Percentiles rank a stretch among this genome's conserved stretches.
phyloP scores from a whole-genome alignment of 2,113 vertebrate genomes.

The Bos indicus region DNA sequence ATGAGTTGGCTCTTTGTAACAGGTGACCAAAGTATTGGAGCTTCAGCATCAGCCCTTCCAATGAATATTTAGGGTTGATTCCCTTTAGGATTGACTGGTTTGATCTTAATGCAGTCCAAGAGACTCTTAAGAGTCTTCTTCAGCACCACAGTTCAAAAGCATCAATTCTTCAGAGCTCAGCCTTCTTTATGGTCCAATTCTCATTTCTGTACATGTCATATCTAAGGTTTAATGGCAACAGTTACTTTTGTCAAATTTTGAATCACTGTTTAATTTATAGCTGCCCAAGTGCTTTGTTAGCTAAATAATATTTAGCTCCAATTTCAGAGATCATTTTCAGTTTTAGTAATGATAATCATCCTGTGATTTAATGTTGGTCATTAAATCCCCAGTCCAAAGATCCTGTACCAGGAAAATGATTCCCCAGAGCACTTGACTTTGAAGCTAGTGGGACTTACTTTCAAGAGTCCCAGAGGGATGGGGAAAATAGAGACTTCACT shows the following conservation, averaged over 20 bases:
- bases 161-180: background rate
- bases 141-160: background rate
- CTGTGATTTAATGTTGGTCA: constrained; percentile 16
- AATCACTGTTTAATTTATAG: background rate
- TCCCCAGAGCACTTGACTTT: background rate
- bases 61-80: background rate
- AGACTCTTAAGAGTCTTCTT: background rate
- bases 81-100: background rate
- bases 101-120: background rate
- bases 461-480: background rate
- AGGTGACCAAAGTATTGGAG: background rate
- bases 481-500: background rate
- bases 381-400: background rate
- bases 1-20: background rate
- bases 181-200: background rate
- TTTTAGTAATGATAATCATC: constrained; percentile 29
- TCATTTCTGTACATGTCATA: background rate
- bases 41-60: background rate
- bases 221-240: background rate
- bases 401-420: background rate
- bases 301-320: background rate
- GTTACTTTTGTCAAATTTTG: background rate
- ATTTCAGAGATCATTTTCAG: constrained; percentile 24
- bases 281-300: background rate
- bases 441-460: background rate